phyloP scores from a whole-genome alignment of 1,140 invertebrate species.

The Lanistes nyassanus region DNA sequence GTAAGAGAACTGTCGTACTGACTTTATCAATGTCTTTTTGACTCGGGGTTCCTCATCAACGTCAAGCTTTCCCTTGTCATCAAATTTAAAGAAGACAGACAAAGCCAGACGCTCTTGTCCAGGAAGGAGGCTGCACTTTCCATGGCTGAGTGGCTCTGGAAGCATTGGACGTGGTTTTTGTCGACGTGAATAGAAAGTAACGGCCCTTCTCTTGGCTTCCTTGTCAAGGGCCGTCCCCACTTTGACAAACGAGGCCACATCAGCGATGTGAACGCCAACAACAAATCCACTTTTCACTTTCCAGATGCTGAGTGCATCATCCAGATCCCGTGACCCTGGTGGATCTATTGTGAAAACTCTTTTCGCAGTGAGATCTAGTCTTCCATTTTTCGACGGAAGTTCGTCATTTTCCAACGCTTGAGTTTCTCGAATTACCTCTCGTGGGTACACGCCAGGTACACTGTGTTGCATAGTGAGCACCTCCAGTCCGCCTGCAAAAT shows the following conservation, averaged over 20 bases:
- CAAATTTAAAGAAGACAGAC: slow-evolving; percentile 48
- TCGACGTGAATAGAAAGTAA: slow-evolving; percentile 57
- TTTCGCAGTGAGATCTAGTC: slow-evolving; percentile 74
- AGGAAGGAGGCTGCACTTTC: slow-evolving; percentile 63
- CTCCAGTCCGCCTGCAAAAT: slow-evolving; percentile 29
- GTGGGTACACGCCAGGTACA: slow-evolving; percentile 28
- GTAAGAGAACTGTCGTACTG: slow-evolving; percentile 30
- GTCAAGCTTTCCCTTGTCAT: slow-evolving; percentile 19
- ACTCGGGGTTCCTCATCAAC: slow-evolving; percentile 1
- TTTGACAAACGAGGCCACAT: slow-evolving; percentile 57
- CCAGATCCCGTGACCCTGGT: slow-evolving; percentile 96
- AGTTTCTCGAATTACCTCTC: slow-evolving; percentile 30
- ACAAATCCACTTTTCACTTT: slow-evolving; percentile 25
- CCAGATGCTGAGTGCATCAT: slow-evolving; percentile 88
- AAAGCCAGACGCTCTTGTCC: slow-evolving; percentile 49
- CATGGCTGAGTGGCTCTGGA: slow-evolving; percentile 60
- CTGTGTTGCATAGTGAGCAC: slow-evolving; percentile 36
- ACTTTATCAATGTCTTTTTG: slow-evolving; percentile 20
- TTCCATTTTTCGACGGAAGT: slow-evolving; percentile 72
- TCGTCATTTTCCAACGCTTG: not conserved
- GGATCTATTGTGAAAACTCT: slow-evolving; percentile 95
- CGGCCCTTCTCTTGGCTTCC: slow-evolving; percentile 55
- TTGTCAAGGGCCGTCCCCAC: slow-evolving; percentile 47
- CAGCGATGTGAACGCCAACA: slow-evolving; percentile 62
- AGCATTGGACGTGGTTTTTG: slow-evolving; percentile 63